phyloP scores from a whole-genome alignment of 2,797 vertebrate genomes.

The Gymnothorax reevesii region DNA sequence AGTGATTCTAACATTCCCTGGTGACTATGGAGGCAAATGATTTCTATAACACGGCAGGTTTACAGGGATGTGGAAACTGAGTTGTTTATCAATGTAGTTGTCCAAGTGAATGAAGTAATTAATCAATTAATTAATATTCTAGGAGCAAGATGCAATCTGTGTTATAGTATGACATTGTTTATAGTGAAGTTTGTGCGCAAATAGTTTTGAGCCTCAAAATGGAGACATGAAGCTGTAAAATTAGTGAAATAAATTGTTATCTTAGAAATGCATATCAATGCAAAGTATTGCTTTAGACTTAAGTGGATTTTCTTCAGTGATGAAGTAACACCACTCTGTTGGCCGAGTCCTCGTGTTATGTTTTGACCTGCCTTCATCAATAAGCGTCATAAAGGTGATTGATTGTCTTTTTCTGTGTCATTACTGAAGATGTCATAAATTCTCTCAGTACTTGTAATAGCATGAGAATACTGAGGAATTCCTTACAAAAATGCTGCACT shows the following conservation, averaged over 20 bases:
- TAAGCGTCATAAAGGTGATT: neutral
- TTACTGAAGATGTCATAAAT: neutral
- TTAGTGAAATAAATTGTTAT: neutral
- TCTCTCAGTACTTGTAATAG: neutral
- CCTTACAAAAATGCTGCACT: neutral
- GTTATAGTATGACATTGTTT: neutral
- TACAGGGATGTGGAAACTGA: neutral
- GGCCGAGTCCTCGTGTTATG: neutral
- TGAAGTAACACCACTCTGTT: neutral
- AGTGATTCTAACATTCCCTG: neutral
- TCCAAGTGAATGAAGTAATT: neutral
- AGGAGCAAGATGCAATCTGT: neutral
- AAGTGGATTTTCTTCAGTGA: neutral
- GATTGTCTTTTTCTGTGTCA: neutral
- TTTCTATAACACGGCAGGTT: neutral
- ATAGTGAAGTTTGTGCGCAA: neutral
- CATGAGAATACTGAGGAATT: neutral
- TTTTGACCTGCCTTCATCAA: neutral
- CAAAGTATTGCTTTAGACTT: neutral
- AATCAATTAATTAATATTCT: neutral
- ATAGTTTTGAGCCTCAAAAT: neutral
- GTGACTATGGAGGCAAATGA: neutral
- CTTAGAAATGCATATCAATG: neutral
- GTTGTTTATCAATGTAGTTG: neutral
- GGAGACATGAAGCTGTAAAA: neutral